Conservation (phyloP, 2,888 invertebrate species). For the Orchesellides sinensis region DNA sequence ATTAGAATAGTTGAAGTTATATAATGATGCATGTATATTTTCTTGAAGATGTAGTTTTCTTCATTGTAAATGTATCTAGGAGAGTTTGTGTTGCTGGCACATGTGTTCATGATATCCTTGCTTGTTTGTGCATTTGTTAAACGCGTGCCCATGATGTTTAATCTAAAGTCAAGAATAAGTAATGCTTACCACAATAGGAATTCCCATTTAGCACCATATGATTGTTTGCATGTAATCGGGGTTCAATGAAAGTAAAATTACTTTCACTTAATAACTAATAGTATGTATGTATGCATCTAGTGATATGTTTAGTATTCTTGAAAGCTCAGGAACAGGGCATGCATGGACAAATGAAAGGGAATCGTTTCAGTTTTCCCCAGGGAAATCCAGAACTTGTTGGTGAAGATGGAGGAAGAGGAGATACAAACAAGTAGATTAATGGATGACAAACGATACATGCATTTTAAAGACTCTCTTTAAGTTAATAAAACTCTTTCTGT, state of each 20-base stretch:
- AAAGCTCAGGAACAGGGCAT: too few species aligned
- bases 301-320: too few species aligned
- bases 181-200: constrained; percentile 9
- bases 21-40: too few species aligned
- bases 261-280: neutral
- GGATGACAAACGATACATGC: neutral
- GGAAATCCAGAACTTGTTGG: neutral
- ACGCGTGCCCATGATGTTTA: constrained; percentile 57
- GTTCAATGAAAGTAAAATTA: constrained; percentile 6
- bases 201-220: neutral
- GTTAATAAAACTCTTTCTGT: neutral
- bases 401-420: neutral
- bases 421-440: neutral
- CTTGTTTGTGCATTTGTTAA: constrained; percentile 42
- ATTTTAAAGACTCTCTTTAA: neutral
- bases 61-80: neutral
- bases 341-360: constrained; percentile 23
- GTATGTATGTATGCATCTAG: constrained; percentile 21
- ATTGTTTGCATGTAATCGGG: neutral
- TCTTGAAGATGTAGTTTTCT: too few species aligned
- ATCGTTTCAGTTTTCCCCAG: constrained; percentile 30
- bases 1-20: too few species aligned
- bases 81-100: neutral
- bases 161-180: constrained; percentile 7
- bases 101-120: neutral